phyloP scores from a whole-genome alignment of 2,113 vertebrate species.

The Heterotilapia buettikoferi region DNA sequence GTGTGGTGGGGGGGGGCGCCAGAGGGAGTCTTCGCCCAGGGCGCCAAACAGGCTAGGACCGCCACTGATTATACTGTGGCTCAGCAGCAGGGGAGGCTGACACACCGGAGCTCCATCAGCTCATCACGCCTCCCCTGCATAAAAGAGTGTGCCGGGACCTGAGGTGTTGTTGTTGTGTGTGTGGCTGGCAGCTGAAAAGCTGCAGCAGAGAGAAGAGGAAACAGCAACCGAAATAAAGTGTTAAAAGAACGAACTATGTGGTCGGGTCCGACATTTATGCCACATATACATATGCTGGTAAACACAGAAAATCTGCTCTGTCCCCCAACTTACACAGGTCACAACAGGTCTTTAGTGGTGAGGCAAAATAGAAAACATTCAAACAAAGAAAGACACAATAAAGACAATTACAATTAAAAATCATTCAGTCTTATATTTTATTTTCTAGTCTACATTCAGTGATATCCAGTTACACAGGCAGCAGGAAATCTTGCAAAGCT shows the following conservation, averaged over 20 bases:
- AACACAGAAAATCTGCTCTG: neutral
- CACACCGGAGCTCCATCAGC: neutral
- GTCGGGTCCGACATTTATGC: neutral
- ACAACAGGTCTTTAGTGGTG: neutral
- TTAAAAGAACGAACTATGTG: neutral
- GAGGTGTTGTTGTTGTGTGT: neutral
- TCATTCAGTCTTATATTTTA: neutral
- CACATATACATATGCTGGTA: neutral
- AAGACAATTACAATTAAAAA: neutral
- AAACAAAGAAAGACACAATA: neutral
- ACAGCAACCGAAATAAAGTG: neutral
- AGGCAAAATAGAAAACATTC: neutral
- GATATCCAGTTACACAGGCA: neutral
- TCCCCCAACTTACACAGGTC: neutral
- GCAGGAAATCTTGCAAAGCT: neutral
- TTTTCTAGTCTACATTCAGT: neutral
- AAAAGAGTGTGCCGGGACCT: neutral
- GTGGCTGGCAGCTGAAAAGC: neutral
- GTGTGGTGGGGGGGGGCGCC: too few relatives aligned
- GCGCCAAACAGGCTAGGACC: too few relatives aligned
- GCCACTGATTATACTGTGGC: neutral
- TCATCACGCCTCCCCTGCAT: neutral
- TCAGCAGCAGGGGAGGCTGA: neutral
- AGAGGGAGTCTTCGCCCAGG: too few relatives aligned
- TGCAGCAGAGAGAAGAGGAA: neutral